Evolutionary conservation across 2,113 vertebrate species (phyloP), one percentile per base, ranked within the genome.

Genomic region (Artemisiospiza belli): DNA sequence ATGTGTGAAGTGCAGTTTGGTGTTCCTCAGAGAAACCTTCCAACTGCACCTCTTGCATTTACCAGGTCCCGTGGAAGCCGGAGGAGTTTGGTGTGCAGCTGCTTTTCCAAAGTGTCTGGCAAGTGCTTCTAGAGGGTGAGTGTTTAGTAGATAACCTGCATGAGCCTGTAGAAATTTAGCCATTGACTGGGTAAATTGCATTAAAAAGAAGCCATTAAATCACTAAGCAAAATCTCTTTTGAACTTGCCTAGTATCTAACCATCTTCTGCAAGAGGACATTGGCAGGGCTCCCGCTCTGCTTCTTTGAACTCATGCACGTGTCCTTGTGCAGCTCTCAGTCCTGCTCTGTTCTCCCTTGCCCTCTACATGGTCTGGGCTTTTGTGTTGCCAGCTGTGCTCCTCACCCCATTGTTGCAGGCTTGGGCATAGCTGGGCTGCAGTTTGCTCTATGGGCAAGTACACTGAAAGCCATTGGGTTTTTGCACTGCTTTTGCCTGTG

Each of bases 41-140:
- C 5, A 59, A 23, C 25, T n/a, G 35, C 20, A 39, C 51, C 20
- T 54, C 3, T 4, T 3, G 5, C 30, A 12, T 75, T 66, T 39
- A 51, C 30, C 27, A 30, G 35, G 51, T 31, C 23, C 22, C 0
- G 0, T 49, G 43, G 44, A 43, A 74, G n/a, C 22, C 0, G 0
- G 41, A 69, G 43, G 47, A 33, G 2, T 44, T 72, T 63, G 22
- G 27, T 66, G 27, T 66, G 43, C 63, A 68, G 20, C n/a, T 9
- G 1, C 46, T 83, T 80, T 43, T 55, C 37, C 63, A 33, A 41
- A 94, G 59, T 1, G 2, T 46, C 59, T n/a, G n/a, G 12, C 51
- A 69, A 23, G n/a, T 46, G 49, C 28, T 73, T 76, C n/a, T 31
- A 17, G 22, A 47, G n/a, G 49, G 30, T 11, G 35, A 51, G 8